Base-by-base conservation (phyloP, 2,113 vertebrate genomes). In the Pseudopodoces humilis region DNA sequence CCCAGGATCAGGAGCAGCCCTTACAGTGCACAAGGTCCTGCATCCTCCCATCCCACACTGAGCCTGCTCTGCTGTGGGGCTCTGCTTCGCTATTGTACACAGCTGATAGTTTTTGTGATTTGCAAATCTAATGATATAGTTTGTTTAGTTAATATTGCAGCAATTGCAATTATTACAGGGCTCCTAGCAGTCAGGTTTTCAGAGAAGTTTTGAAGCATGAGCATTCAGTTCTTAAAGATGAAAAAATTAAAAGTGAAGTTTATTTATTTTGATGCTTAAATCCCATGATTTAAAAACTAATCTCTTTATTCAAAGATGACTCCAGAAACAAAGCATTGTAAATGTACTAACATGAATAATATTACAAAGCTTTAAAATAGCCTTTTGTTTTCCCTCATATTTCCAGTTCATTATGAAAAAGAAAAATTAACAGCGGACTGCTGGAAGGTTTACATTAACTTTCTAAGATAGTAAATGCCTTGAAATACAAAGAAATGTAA, bases 401-500 rank as follows among this genome's bases (percentile, higher is more conserved):
- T 90, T 84, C 11, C 3, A 41, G 43, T 71, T 65, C 6, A 68
- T 80, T 80, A 64, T 18, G 21, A 75, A 90, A 81, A 93, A 83
- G 5, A 53, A 16, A 91, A 85, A 87, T 64, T 67, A 85, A 22
- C 46, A 70, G 25, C 28, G 79, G 15, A 69, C 3, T 1, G 8
- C 43, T 88, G 55, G 46, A 90, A 71, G 2, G 12, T 53, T 76
- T 72, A 37, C 39, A 27, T 94, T 82, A 58, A 15, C 82, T 88
- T 88, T 68, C 55, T 60, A 83, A 63, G 22, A 21, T 31, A 65
- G 9, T 31, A 67, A 70, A 82, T 90, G 13, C 37, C 37, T 76
- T 91, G 33, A 93, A 92, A 94, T 41, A 64, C 11, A 89, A 92
- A 76, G 33, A 84, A 87, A 76, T 15, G 4, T 47, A 92, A 95